A percentile compares a stretch with the other conserved stretches of the same genome.
phyloP scores from a whole-genome alignment of 2,113 vertebrate species.

The Centropristis striata region DNA sequence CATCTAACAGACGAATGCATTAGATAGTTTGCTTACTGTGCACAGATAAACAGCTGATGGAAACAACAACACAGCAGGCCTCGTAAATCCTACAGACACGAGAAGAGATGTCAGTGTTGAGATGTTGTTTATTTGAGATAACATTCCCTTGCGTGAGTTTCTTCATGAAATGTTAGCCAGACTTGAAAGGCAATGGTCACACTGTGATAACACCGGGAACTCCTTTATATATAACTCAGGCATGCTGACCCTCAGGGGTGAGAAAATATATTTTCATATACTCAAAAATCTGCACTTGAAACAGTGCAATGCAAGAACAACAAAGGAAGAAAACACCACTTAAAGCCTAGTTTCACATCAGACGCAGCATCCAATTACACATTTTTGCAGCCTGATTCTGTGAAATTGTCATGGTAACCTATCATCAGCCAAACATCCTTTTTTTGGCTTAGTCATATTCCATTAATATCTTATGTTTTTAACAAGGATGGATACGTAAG shows the following conservation, averaged over 20 bases:
- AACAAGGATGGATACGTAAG: background rate
- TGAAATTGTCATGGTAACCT: background rate
- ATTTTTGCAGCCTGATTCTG: background rate
- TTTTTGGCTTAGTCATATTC: background rate
- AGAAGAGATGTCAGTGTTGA: background rate
- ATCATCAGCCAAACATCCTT: background rate
- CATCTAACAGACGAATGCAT: constrained; percentile 10
- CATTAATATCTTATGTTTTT: constrained; percentile 6
- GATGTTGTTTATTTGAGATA: constrained; percentile 2
- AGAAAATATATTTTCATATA: background rate
- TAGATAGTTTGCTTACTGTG: constrained; percentile 27
- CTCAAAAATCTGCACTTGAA: background rate
- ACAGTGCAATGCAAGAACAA: background rate
- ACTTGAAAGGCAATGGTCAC: background rate
- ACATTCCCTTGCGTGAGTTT: background rate
- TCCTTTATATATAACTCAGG: background rate
- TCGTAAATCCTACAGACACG: background rate
- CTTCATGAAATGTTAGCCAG: background rate
- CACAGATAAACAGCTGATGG: constrained; percentile 44
- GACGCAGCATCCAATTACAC: background rate
- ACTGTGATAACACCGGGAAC: constrained; percentile 1
- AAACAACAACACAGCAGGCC: constrained; percentile 18
- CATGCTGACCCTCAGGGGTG: background rate
- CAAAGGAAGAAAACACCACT: background rate
- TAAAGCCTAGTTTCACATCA: background rate